Percentiles rank a stretch among this genome's conserved stretches.
Conservation (phyloP, 2,113 vertebrate species). For the Mohoua ochrocephala region DNA sequence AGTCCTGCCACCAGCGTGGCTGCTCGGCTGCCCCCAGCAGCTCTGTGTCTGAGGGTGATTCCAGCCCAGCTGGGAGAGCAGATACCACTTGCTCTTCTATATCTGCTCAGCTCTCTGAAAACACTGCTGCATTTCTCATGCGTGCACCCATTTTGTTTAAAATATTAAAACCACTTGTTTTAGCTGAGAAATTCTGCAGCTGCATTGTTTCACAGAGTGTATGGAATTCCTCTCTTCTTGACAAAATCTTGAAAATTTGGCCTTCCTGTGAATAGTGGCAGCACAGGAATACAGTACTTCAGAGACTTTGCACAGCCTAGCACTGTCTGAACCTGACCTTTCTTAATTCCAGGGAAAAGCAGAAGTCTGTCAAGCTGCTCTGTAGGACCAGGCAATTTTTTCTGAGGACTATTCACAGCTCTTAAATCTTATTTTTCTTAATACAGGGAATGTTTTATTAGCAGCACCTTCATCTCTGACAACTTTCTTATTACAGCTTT, state of each 20-base stretch:
- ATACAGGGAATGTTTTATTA: background rate
- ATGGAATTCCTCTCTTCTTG: background rate
- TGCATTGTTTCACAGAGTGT: background rate
- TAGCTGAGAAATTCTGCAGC: background rate
- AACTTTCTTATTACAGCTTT: background rate
- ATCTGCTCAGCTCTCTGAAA: background rate
- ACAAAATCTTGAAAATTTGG: background rate
- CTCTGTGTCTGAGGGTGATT: background rate
- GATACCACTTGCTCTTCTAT: background rate
- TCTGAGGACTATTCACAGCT: background rate
- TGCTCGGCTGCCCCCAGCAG: background rate
- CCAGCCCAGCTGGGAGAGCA: background rate
- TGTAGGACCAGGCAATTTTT: background rate
- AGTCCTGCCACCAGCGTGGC: background rate
- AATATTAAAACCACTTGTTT: background rate
- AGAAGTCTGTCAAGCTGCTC: background rate
- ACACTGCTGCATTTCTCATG: background rate
- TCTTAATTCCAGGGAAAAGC: background rate
- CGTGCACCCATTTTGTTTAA: background rate
- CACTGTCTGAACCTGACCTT: background rate
- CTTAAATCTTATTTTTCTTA: conserved; percentile 28
- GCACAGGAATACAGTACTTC: background rate
- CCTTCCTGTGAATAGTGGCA: background rate
- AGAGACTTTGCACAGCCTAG: background rate
- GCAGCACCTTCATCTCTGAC: conserved; percentile 8